Evolutionary conservation across 2,888 invertebrate species (phyloP), one percentile per base, ranked within the genome.

Genomic region (Corbicula japonica): DNA sequence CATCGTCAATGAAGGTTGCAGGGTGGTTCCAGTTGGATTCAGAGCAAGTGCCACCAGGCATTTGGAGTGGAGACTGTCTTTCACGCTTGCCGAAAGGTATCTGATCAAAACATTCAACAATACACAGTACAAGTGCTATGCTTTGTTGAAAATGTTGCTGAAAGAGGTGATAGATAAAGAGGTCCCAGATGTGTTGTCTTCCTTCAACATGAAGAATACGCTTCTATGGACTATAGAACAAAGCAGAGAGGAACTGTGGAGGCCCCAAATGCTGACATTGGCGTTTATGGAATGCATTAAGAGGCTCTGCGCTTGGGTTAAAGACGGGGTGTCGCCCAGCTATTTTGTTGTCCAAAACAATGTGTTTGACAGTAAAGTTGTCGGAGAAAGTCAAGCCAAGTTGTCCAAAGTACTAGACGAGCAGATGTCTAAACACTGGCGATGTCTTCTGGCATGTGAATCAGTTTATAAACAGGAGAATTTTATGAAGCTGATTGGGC

Each of bases 21-120:
- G 69, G 41, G 50, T 78, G 18, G 63, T 70, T 4, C 73, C 78
- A 10, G 62, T 78, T 41, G 78, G 78, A 4, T 23, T 62, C 50
- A 30, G 34, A n/a, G 26, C 38, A 12, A 70, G 61, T 23, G 12
- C 2, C 15, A 54, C 30, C n/a, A 63, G 46, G n/a, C 38, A 62
- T 12, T 26, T 74, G 28, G 54, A 63, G 26, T 78, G 78, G 78
- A 73, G 78, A 48, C 41, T 78, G 23, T 78, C 69, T 28, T 69
- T 78, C 32, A 60, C 69, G 26, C 21, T 56, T 15, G 73, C 69
- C 15, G 78, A 78, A 41, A 62, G 38, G 35, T 28, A 35, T 30
- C 38, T 78, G 6, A 58, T 73, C 8, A 62, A 63, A n/a, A 66
- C 68, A 3, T 69, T 78, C 12, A 78, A 69, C 34, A 61, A 78